Conservation (phyloP, 1,140 invertebrate genomes). For the Brachionus paranguensis region DNA sequence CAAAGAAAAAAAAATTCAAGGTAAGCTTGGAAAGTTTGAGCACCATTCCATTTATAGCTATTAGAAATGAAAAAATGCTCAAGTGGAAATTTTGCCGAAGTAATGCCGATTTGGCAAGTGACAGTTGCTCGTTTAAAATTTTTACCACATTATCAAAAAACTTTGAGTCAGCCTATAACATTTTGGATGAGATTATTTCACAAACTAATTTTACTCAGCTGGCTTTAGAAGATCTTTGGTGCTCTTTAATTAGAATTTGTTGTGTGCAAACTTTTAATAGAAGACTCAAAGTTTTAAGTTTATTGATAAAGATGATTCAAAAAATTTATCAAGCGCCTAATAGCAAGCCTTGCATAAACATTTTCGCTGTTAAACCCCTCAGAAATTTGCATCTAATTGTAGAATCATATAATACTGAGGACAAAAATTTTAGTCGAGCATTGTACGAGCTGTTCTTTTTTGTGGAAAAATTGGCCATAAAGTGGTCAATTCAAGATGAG, state of each 20-base stretch:
- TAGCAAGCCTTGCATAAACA: neutral
- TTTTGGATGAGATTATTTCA: slow-evolving; percentile 10
- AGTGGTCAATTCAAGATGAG: slow-evolving; percentile 13
- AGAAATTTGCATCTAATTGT: slow-evolving; percentile 20
- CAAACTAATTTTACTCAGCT: neutral
- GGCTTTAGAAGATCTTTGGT: slow-evolving; percentile 1
- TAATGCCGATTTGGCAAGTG: neutral
- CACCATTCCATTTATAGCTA: neutral
- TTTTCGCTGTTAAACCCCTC: neutral
- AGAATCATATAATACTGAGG: neutral
- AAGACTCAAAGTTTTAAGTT: slow-evolving; percentile 13
- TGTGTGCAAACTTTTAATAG: slow-evolving; percentile 14
- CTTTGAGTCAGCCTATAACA: neutral
- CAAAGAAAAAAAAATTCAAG: neutral
- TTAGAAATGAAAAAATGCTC: slow-evolving; percentile 9
- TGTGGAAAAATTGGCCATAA: slow-evolving; percentile 12
- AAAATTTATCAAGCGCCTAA: neutral
- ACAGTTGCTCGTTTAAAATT: slow-evolving; percentile 14
- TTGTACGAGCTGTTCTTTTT: slow-evolving; percentile 37
- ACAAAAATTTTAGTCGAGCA: neutral
- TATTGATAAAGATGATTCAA: slow-evolving; percentile 23
- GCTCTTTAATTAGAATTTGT: neutral
- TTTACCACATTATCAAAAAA: neutral
- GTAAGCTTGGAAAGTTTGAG: neutral
- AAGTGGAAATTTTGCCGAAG: slow-evolving; percentile 28